Conservation (phyloP, 2,888 invertebrate genomes). For the Blera fallax region DNA sequence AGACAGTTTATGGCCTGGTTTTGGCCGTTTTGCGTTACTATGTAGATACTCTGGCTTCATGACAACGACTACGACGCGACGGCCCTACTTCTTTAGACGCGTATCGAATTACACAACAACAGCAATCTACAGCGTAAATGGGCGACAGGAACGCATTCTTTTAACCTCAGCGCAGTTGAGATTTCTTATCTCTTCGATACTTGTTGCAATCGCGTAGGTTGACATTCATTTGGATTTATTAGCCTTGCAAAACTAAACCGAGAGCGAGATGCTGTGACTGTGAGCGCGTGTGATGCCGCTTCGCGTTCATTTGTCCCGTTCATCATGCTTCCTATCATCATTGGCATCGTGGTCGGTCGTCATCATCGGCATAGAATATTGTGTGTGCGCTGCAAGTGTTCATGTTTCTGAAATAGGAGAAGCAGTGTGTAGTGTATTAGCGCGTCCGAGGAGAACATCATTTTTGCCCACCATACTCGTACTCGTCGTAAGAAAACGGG, state of each 20-base stretch:
- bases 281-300: conserved; percentile 30
- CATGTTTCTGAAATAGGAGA: conserved; percentile 63
- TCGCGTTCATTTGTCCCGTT: conserved; percentile 65
- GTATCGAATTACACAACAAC: conserved; percentile 69
- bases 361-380: conserved; percentile 44
- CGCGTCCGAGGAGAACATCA: conserved; percentile 22
- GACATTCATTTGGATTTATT: conserved; percentile 73
- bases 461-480: neutral
- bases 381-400: conserved; percentile 50
- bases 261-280: conserved; percentile 6
- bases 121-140: conserved; percentile 42
- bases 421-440: neutral
- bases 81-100: conserved; percentile 1
- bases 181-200: conserved; percentile 71
- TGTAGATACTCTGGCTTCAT: neutral
- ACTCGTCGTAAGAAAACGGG: conserved; percentile 35
- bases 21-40: conserved; percentile 20
- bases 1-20: conserved; percentile 70
- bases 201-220: conserved; percentile 72
- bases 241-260: conserved; percentile 62
- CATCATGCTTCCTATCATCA: conserved; percentile 65
- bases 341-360: conserved; percentile 59
- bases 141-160: conserved; percentile 66
- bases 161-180: conserved; percentile 39
- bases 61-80: no score